These are phyloP conservation scores for Syngnathus floridae DNA, from an alignment of 2,113 vertebrate species.

Conservation along the genomic window DNA sequence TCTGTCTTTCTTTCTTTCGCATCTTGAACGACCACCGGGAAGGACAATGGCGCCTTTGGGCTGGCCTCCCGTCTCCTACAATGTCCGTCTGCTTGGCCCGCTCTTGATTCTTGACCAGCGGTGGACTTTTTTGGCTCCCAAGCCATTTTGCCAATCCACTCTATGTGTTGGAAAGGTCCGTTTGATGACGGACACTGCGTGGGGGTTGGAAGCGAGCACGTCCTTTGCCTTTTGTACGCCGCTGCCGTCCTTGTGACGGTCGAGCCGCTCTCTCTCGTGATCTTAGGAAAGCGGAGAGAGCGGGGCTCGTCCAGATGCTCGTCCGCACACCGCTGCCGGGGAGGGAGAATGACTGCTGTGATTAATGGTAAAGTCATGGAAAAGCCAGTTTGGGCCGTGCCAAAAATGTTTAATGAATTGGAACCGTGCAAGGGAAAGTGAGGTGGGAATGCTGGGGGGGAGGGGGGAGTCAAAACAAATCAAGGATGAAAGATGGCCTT, in stretches of 20 bases:
- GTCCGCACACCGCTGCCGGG: constrained; percentile 17
- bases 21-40: no score
- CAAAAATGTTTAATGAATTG: constrained; percentile 50
- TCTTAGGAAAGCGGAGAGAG: constrained; percentile 35
- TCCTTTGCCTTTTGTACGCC: constrained; percentile 41
- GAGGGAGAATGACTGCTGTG: constrained; percentile 32
- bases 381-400: constrained; percentile 37
- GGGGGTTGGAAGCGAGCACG: constrained; percentile 45
- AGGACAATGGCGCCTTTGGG: no score
- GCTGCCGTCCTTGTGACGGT: constrained; percentile 42
- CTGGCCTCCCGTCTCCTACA: no score
- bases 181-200: constrained; percentile 21
- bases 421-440: constrained; percentile 44
- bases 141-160: no score
- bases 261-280: constrained; percentile 59
- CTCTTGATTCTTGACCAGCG: neutral
- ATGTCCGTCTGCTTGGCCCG: no score
- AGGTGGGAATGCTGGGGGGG: constrained; percentile 11
- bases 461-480: constrained; percentile 22
- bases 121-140: no score
- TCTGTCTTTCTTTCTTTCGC: no score
- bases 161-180: constrained; percentile 21
- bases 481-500: constrained; percentile 34
- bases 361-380: constrained; percentile 56
- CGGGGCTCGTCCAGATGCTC: constrained; percentile 5